Conservation (phyloP, 2,888 invertebrate genomes). For the Ecliptopera silaceata region DNA sequence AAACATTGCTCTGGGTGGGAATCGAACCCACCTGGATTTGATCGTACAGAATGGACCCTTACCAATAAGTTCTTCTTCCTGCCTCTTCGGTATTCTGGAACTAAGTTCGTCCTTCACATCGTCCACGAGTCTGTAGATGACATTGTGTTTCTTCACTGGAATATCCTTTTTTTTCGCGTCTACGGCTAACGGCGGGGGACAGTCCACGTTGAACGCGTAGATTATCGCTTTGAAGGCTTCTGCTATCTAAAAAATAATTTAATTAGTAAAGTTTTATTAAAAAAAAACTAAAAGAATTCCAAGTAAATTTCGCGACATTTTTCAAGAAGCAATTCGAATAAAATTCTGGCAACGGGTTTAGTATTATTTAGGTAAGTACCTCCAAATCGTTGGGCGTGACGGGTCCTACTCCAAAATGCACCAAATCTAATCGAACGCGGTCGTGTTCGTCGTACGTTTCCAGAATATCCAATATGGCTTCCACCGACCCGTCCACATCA, state of each 20-base stretch:
- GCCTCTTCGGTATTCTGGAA: constrained; percentile 85
- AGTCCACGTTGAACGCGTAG: constrained; percentile 93
- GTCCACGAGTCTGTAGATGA: constrained; percentile 97
- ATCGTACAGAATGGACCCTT: too few relatives aligned
- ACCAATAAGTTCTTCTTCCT: constrained; percentile 91
- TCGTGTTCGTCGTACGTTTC: constrained; percentile 91
- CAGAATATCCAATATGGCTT: constrained; percentile 95
- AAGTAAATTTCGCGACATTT: too few relatives aligned
- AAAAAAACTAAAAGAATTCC: too few relatives aligned
- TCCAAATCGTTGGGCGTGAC: constrained; percentile 93
- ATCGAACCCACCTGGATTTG: too few relatives aligned
- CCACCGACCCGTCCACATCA: constrained; percentile 98
- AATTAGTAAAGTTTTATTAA: too few relatives aligned
- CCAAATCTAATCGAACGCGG: constrained; percentile 90
- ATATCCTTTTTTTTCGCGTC: constrained; percentile 82
- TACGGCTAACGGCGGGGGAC: constrained; percentile 70
- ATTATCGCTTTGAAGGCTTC: constrained; percentile 85
- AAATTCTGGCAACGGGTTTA: not conserved
- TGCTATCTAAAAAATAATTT: constrained; percentile 66
- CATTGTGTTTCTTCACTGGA: constrained; percentile 88
- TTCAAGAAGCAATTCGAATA: too few relatives aligned
- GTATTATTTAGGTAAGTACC: constrained; percentile 45
- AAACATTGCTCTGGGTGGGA: too few relatives aligned
- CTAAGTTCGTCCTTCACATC: constrained; percentile 92
- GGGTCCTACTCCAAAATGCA: constrained; percentile 95